Percentiles rank a stretch among this genome's conserved stretches.
Evolutionary conservation across 2,797 vertebrate genomes (phyloP).

Genomic region (Distichodus sexfasciatus): DNA sequence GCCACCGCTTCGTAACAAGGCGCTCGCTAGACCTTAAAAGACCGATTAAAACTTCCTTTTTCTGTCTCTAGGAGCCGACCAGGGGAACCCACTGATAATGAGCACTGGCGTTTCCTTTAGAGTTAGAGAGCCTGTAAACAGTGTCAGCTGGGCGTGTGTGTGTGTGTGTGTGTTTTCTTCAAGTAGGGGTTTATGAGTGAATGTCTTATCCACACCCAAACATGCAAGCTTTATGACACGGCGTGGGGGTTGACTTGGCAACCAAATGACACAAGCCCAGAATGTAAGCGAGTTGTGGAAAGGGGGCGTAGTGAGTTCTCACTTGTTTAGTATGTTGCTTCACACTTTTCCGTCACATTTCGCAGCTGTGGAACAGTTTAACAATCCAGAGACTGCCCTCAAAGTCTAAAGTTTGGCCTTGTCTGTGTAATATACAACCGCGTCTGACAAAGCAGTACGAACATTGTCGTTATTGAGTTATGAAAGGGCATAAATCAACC

Average conservation of each 20-base stretch:
- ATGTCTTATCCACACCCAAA: constrained; percentile 24
- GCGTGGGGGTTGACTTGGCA: neutral
- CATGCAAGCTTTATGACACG: neutral
- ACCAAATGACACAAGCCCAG: neutral
- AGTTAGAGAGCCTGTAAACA: constrained; percentile 3
- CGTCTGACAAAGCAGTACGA: too few relatives aligned
- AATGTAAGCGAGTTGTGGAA: neutral
- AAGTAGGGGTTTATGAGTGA: neutral
- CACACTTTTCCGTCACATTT: neutral
- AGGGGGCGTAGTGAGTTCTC: neutral
- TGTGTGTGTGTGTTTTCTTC: neutral
- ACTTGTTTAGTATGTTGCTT: neutral
- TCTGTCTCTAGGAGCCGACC: constrained; percentile 45
- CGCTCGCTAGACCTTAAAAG: constrained; percentile 33
- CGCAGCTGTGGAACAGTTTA: neutral
- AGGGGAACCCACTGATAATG: constrained; percentile 29
- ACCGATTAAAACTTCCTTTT: neutral
- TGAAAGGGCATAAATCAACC: too few relatives aligned
- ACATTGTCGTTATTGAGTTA: too few relatives aligned
- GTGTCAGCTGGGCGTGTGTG: neutral
- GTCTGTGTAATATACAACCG: too few relatives aligned
- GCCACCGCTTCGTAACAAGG: constrained; percentile 12
- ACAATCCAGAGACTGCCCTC: too few relatives aligned
- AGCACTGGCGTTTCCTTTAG: constrained; percentile 2
- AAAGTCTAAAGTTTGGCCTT: too few relatives aligned